Conservation (phyloP, 2,888 invertebrate species). For the Apodemia hepburni region DNA sequence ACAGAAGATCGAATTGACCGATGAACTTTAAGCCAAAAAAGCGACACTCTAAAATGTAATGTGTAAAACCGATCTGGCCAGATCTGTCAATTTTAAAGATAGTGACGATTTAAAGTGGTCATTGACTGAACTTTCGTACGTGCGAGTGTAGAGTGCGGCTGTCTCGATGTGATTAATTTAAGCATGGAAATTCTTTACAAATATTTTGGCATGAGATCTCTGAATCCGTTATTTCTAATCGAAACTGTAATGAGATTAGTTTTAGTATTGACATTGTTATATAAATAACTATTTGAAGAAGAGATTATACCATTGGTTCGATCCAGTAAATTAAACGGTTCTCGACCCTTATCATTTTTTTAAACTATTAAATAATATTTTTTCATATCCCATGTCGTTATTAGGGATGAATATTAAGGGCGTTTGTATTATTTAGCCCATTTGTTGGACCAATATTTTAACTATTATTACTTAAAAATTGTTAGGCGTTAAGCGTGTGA, state of each 20-base stretch:
- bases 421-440: conserved; percentile 81
- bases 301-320: conserved; percentile 73
- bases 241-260: conserved; percentile 79
- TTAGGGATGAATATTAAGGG: conserved; percentile 80
- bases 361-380: conserved; percentile 78
- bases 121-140: conserved; percentile 54
- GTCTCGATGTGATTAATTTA: conserved; percentile 70
- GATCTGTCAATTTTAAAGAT: conserved; percentile 67
- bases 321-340: conserved; percentile 66
- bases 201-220: conserved; percentile 66
- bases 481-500: conserved; percentile 80
- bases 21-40: conserved; percentile 56
- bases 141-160: conserved; percentile 64
- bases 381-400: conserved; percentile 79
- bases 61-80: conserved; percentile 46
- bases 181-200: conserved; percentile 55
- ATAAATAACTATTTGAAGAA: conserved; percentile 71
- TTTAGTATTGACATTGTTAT: conserved; percentile 79
- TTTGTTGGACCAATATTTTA: conserved; percentile 81
- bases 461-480: conserved; percentile 80
- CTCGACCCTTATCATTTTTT: conserved; percentile 78
- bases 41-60: conserved; percentile 54
- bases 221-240: conserved; percentile 70
- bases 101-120: conserved; percentile 50
- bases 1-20: conserved; percentile 71